Conservation (phyloP, 64 coral and sea anemone genomes). For the Catalaphyllia jardinei region DNA sequence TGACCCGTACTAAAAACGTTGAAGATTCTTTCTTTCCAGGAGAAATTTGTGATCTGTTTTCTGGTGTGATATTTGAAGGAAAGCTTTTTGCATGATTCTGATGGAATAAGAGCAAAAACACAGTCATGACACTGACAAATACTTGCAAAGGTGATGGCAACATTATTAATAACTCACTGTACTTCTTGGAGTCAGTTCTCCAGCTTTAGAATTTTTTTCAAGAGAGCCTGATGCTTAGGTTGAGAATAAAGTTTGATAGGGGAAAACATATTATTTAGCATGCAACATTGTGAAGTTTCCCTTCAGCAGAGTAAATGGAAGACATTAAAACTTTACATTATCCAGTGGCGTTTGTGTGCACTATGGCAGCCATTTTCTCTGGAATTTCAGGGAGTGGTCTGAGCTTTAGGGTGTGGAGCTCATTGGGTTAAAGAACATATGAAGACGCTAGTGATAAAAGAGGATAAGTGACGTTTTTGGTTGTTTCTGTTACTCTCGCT, state of each 20-base stretch:
- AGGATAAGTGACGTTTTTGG: too few species aligned
- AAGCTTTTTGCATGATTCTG: not conserved
- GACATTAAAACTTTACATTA: not conserved
- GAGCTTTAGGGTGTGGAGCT: not conserved
- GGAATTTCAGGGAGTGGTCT: constrained; percentile 2
- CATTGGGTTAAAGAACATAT: not conserved
- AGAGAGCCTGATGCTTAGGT: not conserved
- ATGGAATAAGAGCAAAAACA: not conserved
- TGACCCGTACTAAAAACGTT: not conserved
- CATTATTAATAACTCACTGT: too few species aligned
- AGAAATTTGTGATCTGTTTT: not conserved
- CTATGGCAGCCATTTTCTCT: not conserved
- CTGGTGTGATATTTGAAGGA: not conserved
- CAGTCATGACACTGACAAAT: too few species aligned
- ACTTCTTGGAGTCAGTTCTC: not conserved
- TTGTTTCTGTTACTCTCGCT: too few species aligned
- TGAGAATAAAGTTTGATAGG: too few species aligned
- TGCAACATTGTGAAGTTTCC: not conserved
- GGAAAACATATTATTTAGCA: not conserved
- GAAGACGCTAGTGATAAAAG: too few species aligned
- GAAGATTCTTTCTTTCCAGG: not conserved
- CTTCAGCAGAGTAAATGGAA: not conserved
- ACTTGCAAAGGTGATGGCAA: too few species aligned
- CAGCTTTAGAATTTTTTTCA: not conserved
- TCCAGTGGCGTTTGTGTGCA: not conserved